Evolutionary conservation across 2,797 vertebrate genomes (phyloP), one percentile per base, ranked within the genome.

Genomic region (Chelidonichthys spinosus): DNA sequence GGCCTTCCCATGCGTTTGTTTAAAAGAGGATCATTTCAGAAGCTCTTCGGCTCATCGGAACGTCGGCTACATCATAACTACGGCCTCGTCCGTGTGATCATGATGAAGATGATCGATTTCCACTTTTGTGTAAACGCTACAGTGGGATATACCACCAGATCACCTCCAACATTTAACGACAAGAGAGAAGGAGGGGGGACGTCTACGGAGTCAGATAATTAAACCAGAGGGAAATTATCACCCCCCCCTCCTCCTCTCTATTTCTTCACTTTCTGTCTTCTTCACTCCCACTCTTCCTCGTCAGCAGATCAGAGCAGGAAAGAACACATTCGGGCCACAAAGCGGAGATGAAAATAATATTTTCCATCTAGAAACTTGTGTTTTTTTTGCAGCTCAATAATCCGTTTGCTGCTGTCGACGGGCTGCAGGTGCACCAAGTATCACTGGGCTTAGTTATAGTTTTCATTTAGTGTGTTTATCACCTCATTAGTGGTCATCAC

Each of bases 161-260:
- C 74, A 87, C 78, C 82, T 83, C 82, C 79, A 80, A 84, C 87
- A 85, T 89, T 87, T 77, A 89, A 87, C 53, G 43, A 76, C 80
- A 62, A 62, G 62, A 85, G 79, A 72, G 70, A 82, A 73, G 52
- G 58, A 80, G 50, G 33, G 25, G 79, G 62, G 77, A 68, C 69
- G 71, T 87, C 84, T 75, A 53, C 75, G 78, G 82, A 82, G 82
- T 74, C 42, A 61, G 72, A 90, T 95, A 94, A 94, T 94, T 94
- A 94, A 94, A 89, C 93, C 92, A 88, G 70, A 79, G 91, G 92
- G 91, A 94, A 88, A 92, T 87, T 85, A 88, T 60, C 83, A 84
- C 33, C 39, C 11, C 58, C 40, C 40, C 25, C 59, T 14, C 36
- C 4, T 11, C 2, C 2, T 25, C 46, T 52, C 1, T 7, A 6